Base-by-base conservation (phyloP, 1,140 invertebrate genomes). In the Brachionus asplanchnoidis region DNA sequence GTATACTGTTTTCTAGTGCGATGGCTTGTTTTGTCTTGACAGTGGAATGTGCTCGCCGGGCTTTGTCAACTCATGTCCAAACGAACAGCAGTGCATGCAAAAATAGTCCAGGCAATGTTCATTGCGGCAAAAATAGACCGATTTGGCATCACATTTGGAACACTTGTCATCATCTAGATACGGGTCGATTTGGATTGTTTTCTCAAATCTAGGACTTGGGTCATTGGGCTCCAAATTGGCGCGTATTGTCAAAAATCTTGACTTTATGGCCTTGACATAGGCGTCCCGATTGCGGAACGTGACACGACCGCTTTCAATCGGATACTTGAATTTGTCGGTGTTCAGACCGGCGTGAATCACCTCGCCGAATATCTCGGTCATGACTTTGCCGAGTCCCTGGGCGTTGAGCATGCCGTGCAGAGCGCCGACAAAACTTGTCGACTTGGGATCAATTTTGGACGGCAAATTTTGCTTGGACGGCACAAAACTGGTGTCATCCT, bases 281-380 rank as follows among this genome's bases (percentile, higher is more conserved):
- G 95, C 97, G 78, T 93, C 92, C 85, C 93, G 92, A 88, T 94
- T 95, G 89, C 94, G 94, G 90, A 99, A 99, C 4, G 95, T 97
- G 0, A 99, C 95, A 84, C 97, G 92, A 0, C 95, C 97, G 7
- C 96, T 98, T 89, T 89, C 97, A 89, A 98, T 99, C 0, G 97
- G 97, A 91, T 99, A 99, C 88, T 97, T 98, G 90, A 95, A 93
- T 90, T 97, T 98, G 88, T 99, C 97, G 1, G 96, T 98, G 89
- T 99, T 97, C 80, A 99, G 96, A 28, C 95, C 96, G 86, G 95
- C 95, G 90, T 97, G 98, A 42, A 97, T 93, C 53, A 99, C 97
- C 86, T 90, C 89, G 6, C 94, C 95, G 91, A 99, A 99, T 26
- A 98, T 90, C 88, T 98, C 95, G 88, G 97, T 94, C 95, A 99